Evolutionary conservation across 92 coral and sea anemone species (phyloP).

Genomic region (Bergia sp.): DNA sequence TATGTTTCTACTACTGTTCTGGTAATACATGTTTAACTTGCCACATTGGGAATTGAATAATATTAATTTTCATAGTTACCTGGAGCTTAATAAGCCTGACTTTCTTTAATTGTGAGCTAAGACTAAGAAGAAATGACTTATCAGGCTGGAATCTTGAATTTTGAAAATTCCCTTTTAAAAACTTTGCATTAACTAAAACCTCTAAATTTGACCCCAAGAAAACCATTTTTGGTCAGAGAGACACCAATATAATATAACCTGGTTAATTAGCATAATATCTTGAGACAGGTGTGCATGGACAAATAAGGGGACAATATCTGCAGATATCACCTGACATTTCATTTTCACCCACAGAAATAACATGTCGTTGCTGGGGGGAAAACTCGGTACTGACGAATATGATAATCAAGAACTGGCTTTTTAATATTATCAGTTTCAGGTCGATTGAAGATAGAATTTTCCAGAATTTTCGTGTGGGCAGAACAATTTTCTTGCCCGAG

Average conservation of each 20-base stretch:
- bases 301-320: neutral
- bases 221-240: neutral
- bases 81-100: too few relatives aligned
- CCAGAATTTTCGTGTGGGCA: constrained; percentile 30
- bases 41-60: too few relatives aligned
- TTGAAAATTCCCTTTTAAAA: neutral
- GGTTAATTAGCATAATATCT: constrained; percentile 18
- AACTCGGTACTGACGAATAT: neutral
- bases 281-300: constrained; percentile 22
- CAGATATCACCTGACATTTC: too few relatives aligned
- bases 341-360: too few relatives aligned
- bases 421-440: neutral
- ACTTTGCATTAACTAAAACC: neutral
- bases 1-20: too few relatives aligned
- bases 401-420: neutral
- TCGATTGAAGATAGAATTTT: neutral
- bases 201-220: neutral
- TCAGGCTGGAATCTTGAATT: too few relatives aligned
- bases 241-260: constrained; percentile 1
- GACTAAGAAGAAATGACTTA: too few relatives aligned
- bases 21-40: too few relatives aligned
- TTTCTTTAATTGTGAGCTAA: too few relatives aligned
- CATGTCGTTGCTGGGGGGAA: neutral
- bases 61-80: too few relatives aligned
- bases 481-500: constrained; percentile 11